Conservation (phyloP, 2,888 invertebrate species). For the Trichacis sp. region DNA sequence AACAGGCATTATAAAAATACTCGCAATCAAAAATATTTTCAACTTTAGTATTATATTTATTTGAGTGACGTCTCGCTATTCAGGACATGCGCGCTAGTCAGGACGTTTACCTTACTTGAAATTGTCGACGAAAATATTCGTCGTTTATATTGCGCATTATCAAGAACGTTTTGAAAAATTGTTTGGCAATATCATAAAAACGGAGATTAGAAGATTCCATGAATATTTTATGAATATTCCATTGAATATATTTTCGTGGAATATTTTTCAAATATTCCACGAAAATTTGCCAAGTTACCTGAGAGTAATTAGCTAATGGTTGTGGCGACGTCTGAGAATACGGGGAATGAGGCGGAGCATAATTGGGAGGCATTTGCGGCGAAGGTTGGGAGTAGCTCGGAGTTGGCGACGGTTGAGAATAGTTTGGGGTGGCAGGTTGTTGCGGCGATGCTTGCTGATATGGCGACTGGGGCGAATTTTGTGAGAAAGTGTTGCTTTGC, state of each 20-base stretch:
- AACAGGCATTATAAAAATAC: no score
- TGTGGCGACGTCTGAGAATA: constrained; percentile 55
- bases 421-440: constrained; percentile 67
- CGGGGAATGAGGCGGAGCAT: constrained; percentile 59
- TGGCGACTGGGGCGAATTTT: constrained; percentile 53
- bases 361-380: constrained; percentile 46
- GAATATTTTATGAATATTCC: no score
- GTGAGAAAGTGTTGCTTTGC: constrained; percentile 50
- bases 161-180: constrained; percentile 51
- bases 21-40: no score
- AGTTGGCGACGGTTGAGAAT: constrained; percentile 62
- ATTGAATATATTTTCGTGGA: no score
- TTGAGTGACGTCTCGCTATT: no score
- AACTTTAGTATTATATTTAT: no score
- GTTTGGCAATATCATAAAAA: constrained; percentile 14
- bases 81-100: no score
- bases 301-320: constrained; percentile 51
- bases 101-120: no score
- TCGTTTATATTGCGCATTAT: no score
- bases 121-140: no score
- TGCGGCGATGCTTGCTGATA: constrained; percentile 58
- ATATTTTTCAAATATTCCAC: no score
- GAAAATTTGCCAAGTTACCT: constrained; percentile 17
- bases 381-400: constrained; percentile 56
- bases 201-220: no score